Percentiles rank a stretch among this genome's conserved stretches.
Evolutionary conservation across 2,113 vertebrate genomes (phyloP).

Genomic region (Scortum barcoo): DNA sequence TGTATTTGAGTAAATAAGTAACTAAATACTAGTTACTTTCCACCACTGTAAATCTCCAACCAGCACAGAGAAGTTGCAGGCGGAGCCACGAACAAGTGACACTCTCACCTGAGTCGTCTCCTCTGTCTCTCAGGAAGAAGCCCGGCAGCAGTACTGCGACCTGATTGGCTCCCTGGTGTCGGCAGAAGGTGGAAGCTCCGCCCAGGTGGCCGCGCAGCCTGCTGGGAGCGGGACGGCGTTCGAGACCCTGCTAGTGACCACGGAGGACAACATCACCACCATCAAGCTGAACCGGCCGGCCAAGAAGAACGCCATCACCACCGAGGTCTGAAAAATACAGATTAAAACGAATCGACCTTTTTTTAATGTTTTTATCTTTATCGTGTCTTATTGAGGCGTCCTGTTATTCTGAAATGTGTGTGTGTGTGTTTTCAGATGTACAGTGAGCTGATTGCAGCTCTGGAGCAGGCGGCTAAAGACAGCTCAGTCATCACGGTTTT

Average conservation of each 20-base stretch:
- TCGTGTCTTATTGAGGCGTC: too few relatives aligned
- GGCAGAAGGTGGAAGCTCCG: conserved; percentile 72
- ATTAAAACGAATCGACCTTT: too few relatives aligned
- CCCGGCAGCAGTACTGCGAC: conserved; percentile 89
- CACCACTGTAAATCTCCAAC: too few relatives aligned
- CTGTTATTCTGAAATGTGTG: neutral
- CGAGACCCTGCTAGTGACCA: conserved; percentile 86
- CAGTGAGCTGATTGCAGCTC: conserved; percentile 88
- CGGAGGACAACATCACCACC: conserved; percentile 89
- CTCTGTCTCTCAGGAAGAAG: conserved; percentile 85
- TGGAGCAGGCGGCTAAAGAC: conserved; percentile 89
- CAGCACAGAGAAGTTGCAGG: too few relatives aligned
- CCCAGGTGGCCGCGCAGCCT: conserved; percentile 52
- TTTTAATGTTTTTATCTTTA: neutral
- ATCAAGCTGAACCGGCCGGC: conserved; percentile 91
- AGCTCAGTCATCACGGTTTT: conserved; percentile 89
- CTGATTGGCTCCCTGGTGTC: conserved; percentile 86
- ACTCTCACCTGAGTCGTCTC: neutral
- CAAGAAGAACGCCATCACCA: conserved; percentile 92
- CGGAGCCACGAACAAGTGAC: too few relatives aligned
- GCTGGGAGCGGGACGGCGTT: conserved; percentile 65
- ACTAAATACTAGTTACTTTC: too few relatives aligned
- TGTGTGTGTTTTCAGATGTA: conserved; percentile 92
- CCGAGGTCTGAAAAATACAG: conserved; percentile 87
- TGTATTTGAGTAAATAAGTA: too few relatives aligned